Evolutionary conservation across 1,140 invertebrate genomes (phyloP), one percentile per base, ranked within the genome.

Genomic region (Diorhabda sublineata): DNA sequence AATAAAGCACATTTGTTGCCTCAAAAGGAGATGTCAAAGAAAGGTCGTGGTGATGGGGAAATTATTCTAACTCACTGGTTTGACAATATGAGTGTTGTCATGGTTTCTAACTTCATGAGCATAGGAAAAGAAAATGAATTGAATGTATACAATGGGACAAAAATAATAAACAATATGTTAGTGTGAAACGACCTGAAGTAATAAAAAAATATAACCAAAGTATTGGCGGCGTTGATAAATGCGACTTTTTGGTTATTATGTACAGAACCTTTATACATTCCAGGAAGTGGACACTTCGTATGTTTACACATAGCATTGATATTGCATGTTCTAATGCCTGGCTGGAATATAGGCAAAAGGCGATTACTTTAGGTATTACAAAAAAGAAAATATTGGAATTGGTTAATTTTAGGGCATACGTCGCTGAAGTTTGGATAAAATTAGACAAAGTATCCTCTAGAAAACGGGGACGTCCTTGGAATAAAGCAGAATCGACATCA

Each of bases 151-250:
- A 8, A 45, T 65, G 64, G 65, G 60, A 70, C 59, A 64, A 61
- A 67, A 42, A 9, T 6, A 67, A 26, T 6, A 60, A 60, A 60
- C 0, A 60, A 60, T 64, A 70, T 78, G 76, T 79, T 70, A 64
- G 77, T 44, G 73, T 81, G 8, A 70, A 77, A 64, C 63, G 79
- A 11, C 81, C 78, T 56, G 74, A 81, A 73, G 62, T 80, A 3
- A 74, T 81, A 73, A 74, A 64, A 64, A 6, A 59, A 7, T 80
- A 80, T 66, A 79, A 81, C 72, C 69, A 77, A 47, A 74, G 74
- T 6, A 82, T 82, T 77, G 80, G 80, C 58, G 80, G 79, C 62
- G 81, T 82, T 7, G 80, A 82, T 71, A 73, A 76, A 11, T 62
- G 79, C 64, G 78, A 82, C 52, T 56, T 56, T n/a, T 56, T 56